Evolutionary conservation across 2,113 vertebrate species (phyloP), one percentile per base, ranked within the genome.

Genomic region (Otis tarda): DNA sequence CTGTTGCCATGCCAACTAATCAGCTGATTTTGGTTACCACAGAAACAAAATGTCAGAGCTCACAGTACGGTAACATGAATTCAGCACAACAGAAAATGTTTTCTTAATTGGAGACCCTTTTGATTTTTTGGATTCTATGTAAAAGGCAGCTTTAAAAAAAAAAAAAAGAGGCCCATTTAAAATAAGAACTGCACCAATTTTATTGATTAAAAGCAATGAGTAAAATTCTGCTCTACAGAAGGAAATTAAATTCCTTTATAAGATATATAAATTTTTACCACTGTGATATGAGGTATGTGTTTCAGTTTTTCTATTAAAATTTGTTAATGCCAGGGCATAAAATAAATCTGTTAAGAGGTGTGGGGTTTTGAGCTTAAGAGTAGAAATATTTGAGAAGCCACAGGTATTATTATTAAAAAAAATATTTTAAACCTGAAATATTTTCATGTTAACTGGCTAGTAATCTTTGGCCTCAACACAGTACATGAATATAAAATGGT

Each of bases 1-100:
- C 98, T 98, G 99, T 99, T 99, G 99, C 99, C 99, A 99, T 99
- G 99, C 99, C 99, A 99, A 99, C 99, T 99, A 99, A 99, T 99
- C 99, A 99, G 99, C 99, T 99, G 99, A 99, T 99, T 98, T 98
- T 97, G 98, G 99, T 99, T 99, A 98, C 99, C 99, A 98, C 98
- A 98, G 99, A 98, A 99, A 99, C 99, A 98, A 98, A 99, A 99
- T 98, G 98, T 98, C 98, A 99, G 98, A 98, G 98, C 98, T 98
- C 98, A 98, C 97, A 98, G 98, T 97, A 98, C 98, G 97, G 98
- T 98, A 97, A 99, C 98, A 98, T 98, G 99, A 98, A 99, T 99
- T 99, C 98, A 97, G 98, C 99, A 98, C 99, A 99, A 99, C 98
- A 98, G 98, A 98, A 98, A 98, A 98, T 98, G 97, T 98, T 98